phyloP scores from a whole-genome alignment of 2,888 invertebrate species.

The Corbicula japonica region DNA sequence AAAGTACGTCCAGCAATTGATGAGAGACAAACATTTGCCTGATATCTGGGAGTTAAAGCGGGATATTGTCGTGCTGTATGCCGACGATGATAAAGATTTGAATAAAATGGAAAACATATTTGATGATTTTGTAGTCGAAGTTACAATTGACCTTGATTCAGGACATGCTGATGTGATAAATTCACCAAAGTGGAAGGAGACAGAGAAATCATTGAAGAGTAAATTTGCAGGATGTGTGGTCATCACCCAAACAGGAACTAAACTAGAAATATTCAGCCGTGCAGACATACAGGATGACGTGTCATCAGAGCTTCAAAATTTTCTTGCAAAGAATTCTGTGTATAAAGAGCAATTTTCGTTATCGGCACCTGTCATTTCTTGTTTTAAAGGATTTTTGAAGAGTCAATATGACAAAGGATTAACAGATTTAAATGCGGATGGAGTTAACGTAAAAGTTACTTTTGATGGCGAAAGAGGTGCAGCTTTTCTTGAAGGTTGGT shows the following conservation, averaged over 20 bases:
- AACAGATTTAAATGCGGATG: constrained; percentile 10
- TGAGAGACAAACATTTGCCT: constrained; percentile 28
- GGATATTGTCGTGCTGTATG: constrained; percentile 28
- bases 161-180: constrained; percentile 17
- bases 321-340: constrained; percentile 43
- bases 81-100: constrained; percentile 32
- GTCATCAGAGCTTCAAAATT: constrained; percentile 34
- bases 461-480: constrained; percentile 18
- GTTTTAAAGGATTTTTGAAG: constrained; percentile 23
- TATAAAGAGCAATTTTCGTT: constrained; percentile 43
- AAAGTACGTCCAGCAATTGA: constrained; percentile 15
- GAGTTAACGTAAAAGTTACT: constrained; percentile 6
- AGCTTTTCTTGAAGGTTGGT: constrained; percentile 30
- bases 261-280: constrained; percentile 45
- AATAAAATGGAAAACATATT: constrained; percentile 39
- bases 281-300: constrained; percentile 27
- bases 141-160: constrained; percentile 35
- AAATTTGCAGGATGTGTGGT: constrained; percentile 40
- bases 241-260: constrained; percentile 4
- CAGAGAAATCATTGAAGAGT: constrained; percentile 26
- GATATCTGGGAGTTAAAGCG: constrained; percentile 49
- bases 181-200: constrained; percentile 40
- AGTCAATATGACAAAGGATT: constrained; percentile 12
- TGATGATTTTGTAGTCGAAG: constrained; percentile 29
- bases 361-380: constrained; percentile 27